phyloP scores from a whole-genome alignment of 1,140 invertebrate genomes.

The Panulirus ornatus region DNA sequence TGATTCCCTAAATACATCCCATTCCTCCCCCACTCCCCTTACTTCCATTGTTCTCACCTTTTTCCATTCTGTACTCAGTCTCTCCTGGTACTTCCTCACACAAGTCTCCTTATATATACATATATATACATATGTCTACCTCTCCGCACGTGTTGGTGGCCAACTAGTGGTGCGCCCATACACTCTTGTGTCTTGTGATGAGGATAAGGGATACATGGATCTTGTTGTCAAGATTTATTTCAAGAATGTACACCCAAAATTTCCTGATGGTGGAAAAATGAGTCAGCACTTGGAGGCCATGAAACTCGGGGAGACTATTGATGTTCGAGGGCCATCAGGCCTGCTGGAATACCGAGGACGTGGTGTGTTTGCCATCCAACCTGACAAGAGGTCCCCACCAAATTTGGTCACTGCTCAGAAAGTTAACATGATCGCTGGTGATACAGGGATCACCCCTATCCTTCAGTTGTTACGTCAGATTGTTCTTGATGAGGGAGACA shows the following conservation, averaged over 20 bases:
- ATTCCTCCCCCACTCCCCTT: no score
- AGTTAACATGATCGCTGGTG: conserved; percentile 92
- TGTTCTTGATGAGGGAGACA: conserved; percentile 90
- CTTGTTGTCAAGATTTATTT: conserved; percentile 98
- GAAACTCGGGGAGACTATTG: conserved; percentile 94
- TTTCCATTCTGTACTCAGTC: no score
- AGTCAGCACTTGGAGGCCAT: conserved; percentile 95
- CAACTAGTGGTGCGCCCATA: conserved; percentile 96
- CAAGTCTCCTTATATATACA: no score
- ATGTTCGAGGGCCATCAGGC: conserved; percentile 96
- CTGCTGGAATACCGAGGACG: conserved; percentile 82
- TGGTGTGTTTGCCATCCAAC: conserved; percentile 92
- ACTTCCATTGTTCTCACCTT: no score
- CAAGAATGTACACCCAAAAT: conserved; percentile 97
- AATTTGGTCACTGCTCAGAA: conserved; percentile 84
- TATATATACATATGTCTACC: no score
- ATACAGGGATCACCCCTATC: conserved; percentile 97
- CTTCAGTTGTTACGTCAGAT: conserved; percentile 93
- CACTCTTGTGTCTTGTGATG: conserved; percentile 97
- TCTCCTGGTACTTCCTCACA: no score
- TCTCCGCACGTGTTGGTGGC: conserved; percentile 92
- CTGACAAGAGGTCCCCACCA: conserved; percentile 92
- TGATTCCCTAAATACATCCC: no score
- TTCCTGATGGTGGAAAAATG: conserved; percentile 98
- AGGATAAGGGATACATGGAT: conserved; percentile 96